Conservation (phyloP, 2,113 vertebrate genomes). For the Notothenia coriiceps region DNA sequence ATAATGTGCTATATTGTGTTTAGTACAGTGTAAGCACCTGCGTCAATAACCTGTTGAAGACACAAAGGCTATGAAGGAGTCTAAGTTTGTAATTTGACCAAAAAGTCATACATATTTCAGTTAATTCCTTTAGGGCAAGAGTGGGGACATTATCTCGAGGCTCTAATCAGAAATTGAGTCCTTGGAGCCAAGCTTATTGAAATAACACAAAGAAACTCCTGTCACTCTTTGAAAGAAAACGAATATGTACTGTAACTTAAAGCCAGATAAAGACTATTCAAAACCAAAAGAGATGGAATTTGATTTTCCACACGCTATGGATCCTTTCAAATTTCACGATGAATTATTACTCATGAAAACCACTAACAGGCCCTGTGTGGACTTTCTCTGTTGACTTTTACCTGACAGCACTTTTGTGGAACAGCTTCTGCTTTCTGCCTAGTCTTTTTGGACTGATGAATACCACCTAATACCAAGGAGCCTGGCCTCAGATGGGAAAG, state of each 20-base stretch:
- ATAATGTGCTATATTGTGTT: not conserved
- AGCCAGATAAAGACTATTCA: slow-evolving; percentile 9
- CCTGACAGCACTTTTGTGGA: slow-evolving; percentile 38
- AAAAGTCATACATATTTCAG: not conserved
- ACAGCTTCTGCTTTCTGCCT: slow-evolving; percentile 24
- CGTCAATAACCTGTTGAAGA: not conserved
- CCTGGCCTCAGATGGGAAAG: slow-evolving; percentile 31
- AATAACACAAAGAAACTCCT: slow-evolving; percentile 13
- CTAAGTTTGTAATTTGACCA: not conserved
- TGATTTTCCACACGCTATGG: slow-evolving; percentile 1
- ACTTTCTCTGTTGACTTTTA: slow-evolving; percentile 22
- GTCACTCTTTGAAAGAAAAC: not conserved
- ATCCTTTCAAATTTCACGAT: slow-evolving; percentile 2
- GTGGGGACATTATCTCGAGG: not conserved
- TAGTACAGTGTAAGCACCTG: not conserved
- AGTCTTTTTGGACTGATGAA: slow-evolving; percentile 15
- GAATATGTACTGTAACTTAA: not conserved
- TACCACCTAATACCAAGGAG: not conserved
- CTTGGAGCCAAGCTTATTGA: slow-evolving; percentile 14
- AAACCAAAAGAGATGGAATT: slow-evolving; percentile 19
- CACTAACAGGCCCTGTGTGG: slow-evolving; percentile 11
- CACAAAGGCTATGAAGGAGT: not conserved
- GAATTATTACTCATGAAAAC: slow-evolving; percentile 34
- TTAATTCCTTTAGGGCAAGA: not conserved
- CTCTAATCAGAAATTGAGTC: not conserved